Conservation (phyloP, 2,113 vertebrate genomes). For the Ploceus nigricollis region DNA sequence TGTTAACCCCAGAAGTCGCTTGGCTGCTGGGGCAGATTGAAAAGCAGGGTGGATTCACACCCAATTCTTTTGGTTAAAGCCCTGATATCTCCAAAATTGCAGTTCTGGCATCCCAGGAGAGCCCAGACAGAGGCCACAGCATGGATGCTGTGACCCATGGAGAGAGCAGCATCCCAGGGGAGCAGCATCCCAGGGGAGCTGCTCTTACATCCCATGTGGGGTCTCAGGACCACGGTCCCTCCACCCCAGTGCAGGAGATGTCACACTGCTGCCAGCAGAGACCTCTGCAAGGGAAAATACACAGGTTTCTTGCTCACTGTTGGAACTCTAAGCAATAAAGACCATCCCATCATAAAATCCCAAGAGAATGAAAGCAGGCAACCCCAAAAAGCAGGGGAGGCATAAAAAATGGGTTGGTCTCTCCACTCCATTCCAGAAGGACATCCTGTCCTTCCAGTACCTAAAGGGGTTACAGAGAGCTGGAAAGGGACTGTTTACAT, state of each 20-base stretch:
- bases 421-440: neutral
- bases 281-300: neutral
- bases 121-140: neutral
- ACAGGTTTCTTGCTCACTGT: neutral
- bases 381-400: neutral
- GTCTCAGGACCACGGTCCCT: neutral
- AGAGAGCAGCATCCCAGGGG: neutral
- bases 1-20: neutral
- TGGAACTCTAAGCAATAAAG: neutral
- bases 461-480: neutral
- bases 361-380: neutral
- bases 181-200: neutral
- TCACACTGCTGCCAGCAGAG: neutral
- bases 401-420: neutral
- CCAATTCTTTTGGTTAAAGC: neutral
- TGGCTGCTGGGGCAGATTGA: neutral
- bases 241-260: neutral
- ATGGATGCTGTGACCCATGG: accelerated
- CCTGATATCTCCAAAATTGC: neutral
- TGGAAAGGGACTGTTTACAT: neutral
- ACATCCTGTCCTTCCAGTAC: neutral
- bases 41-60: neutral
- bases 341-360: neutral
- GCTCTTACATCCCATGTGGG: neutral
- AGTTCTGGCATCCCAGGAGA: neutral